phyloP scores from a whole-genome alignment of 35 echinoderm and acorn worm species.

The Antedon bifida region DNA sequence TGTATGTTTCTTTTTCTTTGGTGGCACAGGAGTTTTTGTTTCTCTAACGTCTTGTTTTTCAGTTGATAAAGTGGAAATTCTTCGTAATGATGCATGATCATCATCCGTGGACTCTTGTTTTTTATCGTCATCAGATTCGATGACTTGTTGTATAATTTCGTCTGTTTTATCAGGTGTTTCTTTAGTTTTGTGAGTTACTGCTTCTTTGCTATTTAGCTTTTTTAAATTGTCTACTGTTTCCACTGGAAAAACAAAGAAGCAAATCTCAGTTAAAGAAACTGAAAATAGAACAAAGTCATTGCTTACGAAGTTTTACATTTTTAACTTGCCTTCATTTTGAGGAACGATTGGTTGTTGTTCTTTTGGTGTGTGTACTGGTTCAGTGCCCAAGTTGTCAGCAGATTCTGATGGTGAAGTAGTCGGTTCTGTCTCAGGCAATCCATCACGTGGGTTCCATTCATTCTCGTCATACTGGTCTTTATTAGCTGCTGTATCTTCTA shows the following conservation, averaged over 20 bases:
- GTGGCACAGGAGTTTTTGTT: background rate
- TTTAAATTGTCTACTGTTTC: too few species aligned
- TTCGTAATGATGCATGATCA: background rate
- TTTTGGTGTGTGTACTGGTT: background rate
- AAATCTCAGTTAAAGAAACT: too few species aligned
- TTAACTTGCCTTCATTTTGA: too few species aligned
- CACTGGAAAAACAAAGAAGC: too few species aligned
- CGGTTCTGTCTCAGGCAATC: slow-evolving; percentile 28
- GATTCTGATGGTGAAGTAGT: background rate
- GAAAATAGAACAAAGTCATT: too few species aligned
- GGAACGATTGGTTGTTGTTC: background rate
- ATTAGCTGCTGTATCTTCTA: slow-evolving; percentile 53
- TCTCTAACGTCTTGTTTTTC: background rate
- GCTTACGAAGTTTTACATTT: too few species aligned
- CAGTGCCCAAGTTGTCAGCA: background rate
- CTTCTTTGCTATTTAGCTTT: too few species aligned
- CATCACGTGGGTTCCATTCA: slow-evolving; percentile 48
- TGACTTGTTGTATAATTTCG: too few species aligned
- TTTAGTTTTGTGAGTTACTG: too few species aligned
- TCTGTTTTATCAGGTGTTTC: too few species aligned
- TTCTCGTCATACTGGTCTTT: background rate
- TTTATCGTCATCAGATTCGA: background rate
- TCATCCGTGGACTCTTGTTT: background rate
- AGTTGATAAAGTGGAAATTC: background rate
- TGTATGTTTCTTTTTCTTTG: slow-evolving; percentile 7